These are phyloP conservation scores for Hypena proboscidalis DNA, from an alignment of 2,888 invertebrate species.

Conservation along the genomic window DNA sequence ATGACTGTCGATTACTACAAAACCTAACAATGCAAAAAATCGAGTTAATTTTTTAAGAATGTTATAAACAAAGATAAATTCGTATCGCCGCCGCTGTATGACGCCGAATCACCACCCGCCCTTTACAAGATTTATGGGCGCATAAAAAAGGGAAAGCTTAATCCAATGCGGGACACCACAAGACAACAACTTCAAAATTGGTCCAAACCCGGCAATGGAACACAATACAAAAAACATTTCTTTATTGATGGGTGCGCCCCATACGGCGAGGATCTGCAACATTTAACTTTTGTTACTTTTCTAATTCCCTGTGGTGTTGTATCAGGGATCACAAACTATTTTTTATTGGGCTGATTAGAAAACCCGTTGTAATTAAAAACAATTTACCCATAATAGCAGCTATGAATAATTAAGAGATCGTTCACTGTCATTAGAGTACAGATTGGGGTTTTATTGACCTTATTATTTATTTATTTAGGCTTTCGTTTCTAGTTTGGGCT, in stretches of 20 bases:
- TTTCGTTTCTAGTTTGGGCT: constrained; percentile 42
- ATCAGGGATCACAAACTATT: constrained; percentile 59
- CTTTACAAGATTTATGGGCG: constrained; percentile 67
- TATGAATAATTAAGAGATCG: constrained; percentile 57
- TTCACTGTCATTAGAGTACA: constrained; percentile 55
- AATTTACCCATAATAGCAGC: constrained; percentile 52
- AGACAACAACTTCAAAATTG: constrained; percentile 5
- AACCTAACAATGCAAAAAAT: constrained; percentile 63
- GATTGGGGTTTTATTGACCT: constrained; percentile 55
- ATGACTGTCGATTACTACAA: constrained; percentile 47
- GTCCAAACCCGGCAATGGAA: constrained; percentile 58
- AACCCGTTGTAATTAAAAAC: constrained; percentile 54
- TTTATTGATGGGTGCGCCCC: constrained; percentile 58
- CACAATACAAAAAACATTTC: constrained; percentile 43
- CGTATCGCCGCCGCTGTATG: constrained; percentile 74
- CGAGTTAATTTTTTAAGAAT: constrained; percentile 63
- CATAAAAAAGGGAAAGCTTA: constrained; percentile 35
- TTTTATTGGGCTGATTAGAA: constrained; percentile 43
- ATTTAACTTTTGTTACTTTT: constrained; percentile 67
- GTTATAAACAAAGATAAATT: constrained; percentile 76
- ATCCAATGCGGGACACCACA: constrained; percentile 52
- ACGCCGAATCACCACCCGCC: constrained; percentile 68
- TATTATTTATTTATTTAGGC: constrained; percentile 57
- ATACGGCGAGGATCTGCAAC: constrained; percentile 66
- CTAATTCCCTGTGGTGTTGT: constrained; percentile 63